Evolutionary conservation across 1,140 invertebrate species (phyloP), one percentile per base, ranked within the genome.

Genomic region (Pinna nobilis): DNA sequence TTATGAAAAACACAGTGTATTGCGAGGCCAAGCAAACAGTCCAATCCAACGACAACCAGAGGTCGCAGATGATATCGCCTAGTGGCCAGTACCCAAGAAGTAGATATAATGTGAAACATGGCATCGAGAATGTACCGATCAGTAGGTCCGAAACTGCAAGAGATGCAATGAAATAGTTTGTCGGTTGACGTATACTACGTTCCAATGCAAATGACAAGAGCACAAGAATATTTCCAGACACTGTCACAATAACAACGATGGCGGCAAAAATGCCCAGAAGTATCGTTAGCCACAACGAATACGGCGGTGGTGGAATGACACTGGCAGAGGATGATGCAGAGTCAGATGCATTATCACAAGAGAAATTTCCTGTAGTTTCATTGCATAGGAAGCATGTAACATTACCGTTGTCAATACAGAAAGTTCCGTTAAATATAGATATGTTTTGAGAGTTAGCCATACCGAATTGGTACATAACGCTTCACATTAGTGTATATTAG

Each of bases 141-240:
- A 99, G 92, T 90, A 99, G 93, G 90, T 99, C 98, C 13, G 97
- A 99, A 35, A 98, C 96, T 28, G 98, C 98, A 49, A 99, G 91
- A 0, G 97, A 99, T 3, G 97, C 98, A 63, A 99, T 99, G 90
- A 99, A 99, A 90, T 99, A 99, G 90, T 99, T 99, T 85, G 96
- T 98, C 2, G 98, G 98, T 84, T 99, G 98, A 51, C 98, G 93
- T 83, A 99, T 99, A 66, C 95, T 95, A 68, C 98, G 92, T 88
- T 99, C 98, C 30, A 99, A 94, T 65, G 98, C 94, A 90, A 99
- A 99, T 28, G 97, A 96, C 39, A 99, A 88, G 28, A 99, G 92
- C 35, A 99, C 98, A 18, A 99, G 92, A 53, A 99, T 95, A 88
- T 99, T 99, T 41, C 98, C 98, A n/a, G 85, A 55, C 37, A 87